Evolutionary conservation across 1,140 invertebrate species (phyloP).

Genomic region (Tenebrio molitor): DNA sequence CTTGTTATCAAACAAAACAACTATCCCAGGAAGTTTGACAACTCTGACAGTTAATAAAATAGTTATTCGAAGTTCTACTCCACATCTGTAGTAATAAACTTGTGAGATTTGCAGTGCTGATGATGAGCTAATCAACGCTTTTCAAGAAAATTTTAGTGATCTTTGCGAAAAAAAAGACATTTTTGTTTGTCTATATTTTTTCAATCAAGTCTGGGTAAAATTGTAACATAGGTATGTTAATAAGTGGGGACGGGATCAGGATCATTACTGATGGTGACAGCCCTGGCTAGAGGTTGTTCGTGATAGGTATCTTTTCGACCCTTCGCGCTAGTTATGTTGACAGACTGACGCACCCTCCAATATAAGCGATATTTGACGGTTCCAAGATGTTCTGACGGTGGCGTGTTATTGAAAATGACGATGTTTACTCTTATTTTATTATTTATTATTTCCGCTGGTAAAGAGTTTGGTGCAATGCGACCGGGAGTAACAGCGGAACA

Average conservation of each 20-base stretch:
- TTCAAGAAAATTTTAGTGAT: too few relatives aligned
- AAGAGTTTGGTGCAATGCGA: slow-evolving; percentile 30
- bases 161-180: too few relatives aligned
- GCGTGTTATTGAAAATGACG: slow-evolving; percentile 53
- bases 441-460: slow-evolving; percentile 51
- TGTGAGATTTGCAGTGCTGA: too few relatives aligned
- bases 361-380: slow-evolving; percentile 56
- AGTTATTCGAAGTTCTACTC: too few relatives aligned
- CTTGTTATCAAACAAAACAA: too few relatives aligned
- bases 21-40: too few relatives aligned
- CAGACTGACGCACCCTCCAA: slow-evolving; percentile 53
- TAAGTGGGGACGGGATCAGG: slow-evolving; percentile 45
- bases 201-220: too few relatives aligned
- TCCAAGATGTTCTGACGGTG: slow-evolving; percentile 53
- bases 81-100: too few relatives aligned
- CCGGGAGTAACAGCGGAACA: slow-evolving; percentile 23
- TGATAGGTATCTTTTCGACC: slow-evolving; percentile 41
- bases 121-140: too few relatives aligned
- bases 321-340: slow-evolving; percentile 45
- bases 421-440: slow-evolving; percentile 36
- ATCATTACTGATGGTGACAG: slow-evolving; percentile 53
- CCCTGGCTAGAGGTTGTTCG: slow-evolving; percentile 33
- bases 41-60: too few relatives aligned
- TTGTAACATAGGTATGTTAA: too few relatives aligned
- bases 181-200: too few relatives aligned